A percentile compares a stretch with the other conserved stretches of the same genome.
Evolutionary conservation across 2,888 invertebrate genomes (phyloP).

Genomic region (Heliothis peltigera): DNA sequence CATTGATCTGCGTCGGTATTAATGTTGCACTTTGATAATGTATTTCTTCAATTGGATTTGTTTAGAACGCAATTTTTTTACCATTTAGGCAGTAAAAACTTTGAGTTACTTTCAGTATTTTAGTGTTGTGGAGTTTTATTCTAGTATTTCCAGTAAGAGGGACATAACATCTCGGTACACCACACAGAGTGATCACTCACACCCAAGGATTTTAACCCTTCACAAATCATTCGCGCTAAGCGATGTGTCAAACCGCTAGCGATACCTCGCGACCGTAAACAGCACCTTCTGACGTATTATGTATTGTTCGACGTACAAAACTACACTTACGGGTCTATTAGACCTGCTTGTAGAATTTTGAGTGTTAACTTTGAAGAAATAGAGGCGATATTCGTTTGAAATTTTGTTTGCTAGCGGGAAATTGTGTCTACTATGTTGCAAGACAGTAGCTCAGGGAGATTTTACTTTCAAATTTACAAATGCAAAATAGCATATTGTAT

Average conservation of each 20-base stretch:
- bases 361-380: slow-evolving; percentile 56
- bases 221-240: slow-evolving; percentile 85
- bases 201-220: slow-evolving; percentile 73
- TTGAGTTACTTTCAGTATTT: neutral
- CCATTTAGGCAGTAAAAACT: neutral
- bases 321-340: slow-evolving; percentile 56
- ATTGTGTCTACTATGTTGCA: slow-evolving; percentile 80
- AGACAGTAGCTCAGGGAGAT: slow-evolving; percentile 83
- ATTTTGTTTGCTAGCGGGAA: slow-evolving; percentile 20
- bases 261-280: slow-evolving; percentile 85
- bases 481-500: slow-evolving; percentile 87
- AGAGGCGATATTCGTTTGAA: slow-evolving; percentile 57
- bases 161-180: slow-evolving; percentile 30
- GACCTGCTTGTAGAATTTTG: slow-evolving; percentile 35
- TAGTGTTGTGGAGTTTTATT: neutral
- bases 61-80: neutral
- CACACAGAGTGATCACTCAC: slow-evolving; percentile 56
- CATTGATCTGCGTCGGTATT: slow-evolving; percentile 48
- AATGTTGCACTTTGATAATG: neutral
- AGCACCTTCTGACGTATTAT: slow-evolving; percentile 82
- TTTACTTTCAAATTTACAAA: slow-evolving; percentile 86
- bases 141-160: slow-evolving; percentile 36
- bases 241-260: slow-evolving; percentile 83
- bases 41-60: slow-evolving; percentile 1
- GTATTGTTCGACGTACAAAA: slow-evolving; percentile 78